Conservation (phyloP, 2,888 invertebrate genomes). For the Fissipunctia ypsillon region DNA sequence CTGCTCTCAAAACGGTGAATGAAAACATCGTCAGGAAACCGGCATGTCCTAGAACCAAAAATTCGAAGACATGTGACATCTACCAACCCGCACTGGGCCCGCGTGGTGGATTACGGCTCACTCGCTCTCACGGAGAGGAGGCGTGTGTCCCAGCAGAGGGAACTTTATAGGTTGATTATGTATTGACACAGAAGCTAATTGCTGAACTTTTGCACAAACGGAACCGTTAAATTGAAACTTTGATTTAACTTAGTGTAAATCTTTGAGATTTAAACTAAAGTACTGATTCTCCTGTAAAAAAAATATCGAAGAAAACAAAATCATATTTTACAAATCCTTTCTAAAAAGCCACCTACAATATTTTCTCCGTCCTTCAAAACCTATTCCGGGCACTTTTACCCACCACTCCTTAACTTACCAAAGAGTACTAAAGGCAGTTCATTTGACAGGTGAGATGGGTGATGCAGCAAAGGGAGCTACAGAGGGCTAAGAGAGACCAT, state of each 20-base stretch:
- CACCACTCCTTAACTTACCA: slow-evolving; percentile 25
- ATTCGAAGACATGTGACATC: too few species aligned
- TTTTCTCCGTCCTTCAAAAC: background rate
- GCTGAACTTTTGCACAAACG: background rate
- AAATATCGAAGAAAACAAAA: background rate
- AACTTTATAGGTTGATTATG: too few species aligned
- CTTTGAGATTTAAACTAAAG: too few species aligned
- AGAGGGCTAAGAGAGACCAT: slow-evolving; percentile 96
- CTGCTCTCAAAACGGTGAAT: too few species aligned
- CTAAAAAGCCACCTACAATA: background rate
- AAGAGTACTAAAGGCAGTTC: slow-evolving; percentile 37
- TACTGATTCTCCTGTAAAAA: background rate
- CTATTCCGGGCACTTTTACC: slow-evolving; percentile 20
- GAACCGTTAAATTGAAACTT: background rate
- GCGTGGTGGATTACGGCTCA: too few species aligned
- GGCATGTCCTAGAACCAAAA: too few species aligned
- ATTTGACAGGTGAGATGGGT: slow-evolving; percentile 95
- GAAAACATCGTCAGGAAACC: too few species aligned
- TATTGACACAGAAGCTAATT: too few species aligned
- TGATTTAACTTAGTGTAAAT: too few species aligned
- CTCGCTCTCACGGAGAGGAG: too few species aligned
- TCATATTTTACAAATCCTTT: slow-evolving; percentile 4
- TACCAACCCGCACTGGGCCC: too few species aligned
- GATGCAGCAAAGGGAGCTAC: slow-evolving; percentile 97
- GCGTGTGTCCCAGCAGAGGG: too few species aligned